phyloP scores from a whole-genome alignment of 2,113 vertebrate genomes.

The Gnathonemus longibarbis region DNA sequence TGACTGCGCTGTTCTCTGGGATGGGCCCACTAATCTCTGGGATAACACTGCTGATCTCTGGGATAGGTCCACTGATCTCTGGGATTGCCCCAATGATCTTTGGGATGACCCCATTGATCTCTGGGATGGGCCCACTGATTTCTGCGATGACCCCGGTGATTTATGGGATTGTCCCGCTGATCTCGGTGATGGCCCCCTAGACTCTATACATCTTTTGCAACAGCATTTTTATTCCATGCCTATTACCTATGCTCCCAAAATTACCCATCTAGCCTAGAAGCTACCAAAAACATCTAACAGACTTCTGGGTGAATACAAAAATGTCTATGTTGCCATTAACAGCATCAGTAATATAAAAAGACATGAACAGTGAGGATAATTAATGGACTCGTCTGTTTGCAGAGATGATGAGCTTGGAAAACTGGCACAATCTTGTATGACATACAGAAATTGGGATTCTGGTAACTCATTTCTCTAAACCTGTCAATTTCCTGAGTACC shows the following conservation, averaged over 20 bases:
- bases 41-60: not conserved
- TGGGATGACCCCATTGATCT: not conserved
- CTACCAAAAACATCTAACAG: slow-evolving; percentile 25
- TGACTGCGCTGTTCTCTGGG: not conserved
- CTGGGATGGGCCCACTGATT: not conserved
- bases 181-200: not conserved
- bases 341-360: slow-evolving; percentile 42
- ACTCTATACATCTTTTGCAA: not conserved
- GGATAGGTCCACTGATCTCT: not conserved
- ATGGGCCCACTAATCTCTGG: not conserved
- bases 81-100: not conserved
- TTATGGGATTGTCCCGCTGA: slow-evolving; percentile 37
- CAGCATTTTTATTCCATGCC: slow-evolving; percentile 30
- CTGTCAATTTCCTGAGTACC: not conserved
- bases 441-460: not conserved
- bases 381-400: not conserved
- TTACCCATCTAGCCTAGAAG: slow-evolving; percentile 46
- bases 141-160: not conserved
- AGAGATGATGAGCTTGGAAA: not conserved
- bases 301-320: slow-evolving; percentile 7
- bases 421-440: not conserved
- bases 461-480: not conserved
- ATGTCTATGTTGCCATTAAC: slow-evolving; percentile 41
- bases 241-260: slow-evolving; percentile 33
- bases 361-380: slow-evolving; percentile 31